A percentile compares a stretch with the other conserved stretches of the same genome.
Conservation (phyloP, 2,797 vertebrate genomes). For the Tauraco hartlaubi region DNA sequence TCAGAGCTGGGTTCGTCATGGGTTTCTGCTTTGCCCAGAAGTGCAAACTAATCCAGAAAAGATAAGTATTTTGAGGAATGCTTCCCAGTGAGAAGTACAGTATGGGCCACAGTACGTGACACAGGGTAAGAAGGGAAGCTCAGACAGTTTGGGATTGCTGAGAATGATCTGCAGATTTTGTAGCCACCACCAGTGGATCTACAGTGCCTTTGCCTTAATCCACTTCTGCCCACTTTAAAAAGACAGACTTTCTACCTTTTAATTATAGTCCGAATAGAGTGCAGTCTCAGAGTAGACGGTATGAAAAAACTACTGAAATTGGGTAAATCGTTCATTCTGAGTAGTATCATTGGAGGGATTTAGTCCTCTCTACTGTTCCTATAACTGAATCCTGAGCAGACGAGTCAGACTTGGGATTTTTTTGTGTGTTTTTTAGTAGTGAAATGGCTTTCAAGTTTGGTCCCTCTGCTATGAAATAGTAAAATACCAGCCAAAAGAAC, state of each 20-base stretch:
- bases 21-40: not conserved
- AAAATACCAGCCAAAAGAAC: not conserved
- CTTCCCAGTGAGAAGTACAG: not conserved
- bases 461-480: not conserved
- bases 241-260: not conserved
- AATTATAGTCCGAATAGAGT: not conserved
- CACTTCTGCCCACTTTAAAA: not conserved
- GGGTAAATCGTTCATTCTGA: not conserved
- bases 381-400: not conserved
- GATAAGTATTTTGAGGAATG: not conserved
- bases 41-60: not conserved
- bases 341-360: not conserved
- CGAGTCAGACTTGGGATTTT: not conserved
- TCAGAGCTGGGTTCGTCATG: not conserved
- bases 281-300: not conserved
- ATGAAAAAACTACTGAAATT: not conserved
- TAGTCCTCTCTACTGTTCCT: not conserved
- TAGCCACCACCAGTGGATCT: not conserved
- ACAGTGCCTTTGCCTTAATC: not conserved
- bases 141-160: not conserved
- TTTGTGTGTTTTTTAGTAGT: not conserved
- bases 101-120: not conserved
- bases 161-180: not conserved
- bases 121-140: not conserved
- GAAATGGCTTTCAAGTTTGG: not conserved